Evolutionary conservation across 1,140 invertebrate species (phyloP).

Genomic region (Amphibalanus amphitrite): DNA sequence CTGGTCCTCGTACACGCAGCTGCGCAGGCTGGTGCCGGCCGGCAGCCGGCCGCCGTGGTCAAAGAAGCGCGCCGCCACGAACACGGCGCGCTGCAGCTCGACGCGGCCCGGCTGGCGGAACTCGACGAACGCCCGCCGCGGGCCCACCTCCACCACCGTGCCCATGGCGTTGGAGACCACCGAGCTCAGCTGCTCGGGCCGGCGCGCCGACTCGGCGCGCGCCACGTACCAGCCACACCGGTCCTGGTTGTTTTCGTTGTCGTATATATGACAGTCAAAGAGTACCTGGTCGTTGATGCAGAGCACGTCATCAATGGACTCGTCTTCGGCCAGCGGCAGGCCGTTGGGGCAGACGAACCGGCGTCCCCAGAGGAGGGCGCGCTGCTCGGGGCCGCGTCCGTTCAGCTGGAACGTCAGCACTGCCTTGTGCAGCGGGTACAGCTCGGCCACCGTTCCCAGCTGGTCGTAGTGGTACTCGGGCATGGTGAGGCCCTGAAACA

Average conservation of each 20-base stretch:
- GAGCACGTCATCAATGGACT: neutral
- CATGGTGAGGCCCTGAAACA: neutral
- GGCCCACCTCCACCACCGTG: neutral
- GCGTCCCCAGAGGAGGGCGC: neutral
- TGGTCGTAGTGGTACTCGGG: neutral
- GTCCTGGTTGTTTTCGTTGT: neutral
- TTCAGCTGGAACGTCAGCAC: neutral
- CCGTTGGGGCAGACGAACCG: neutral
- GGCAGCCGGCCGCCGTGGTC: neutral
- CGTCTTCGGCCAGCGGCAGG: neutral
- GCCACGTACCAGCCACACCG: neutral
- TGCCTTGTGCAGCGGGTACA: neutral
- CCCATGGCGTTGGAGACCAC: neutral
- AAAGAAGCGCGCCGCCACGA: neutral
- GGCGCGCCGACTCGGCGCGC: neutral
- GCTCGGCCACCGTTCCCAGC: neutral
- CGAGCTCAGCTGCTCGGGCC: neutral
- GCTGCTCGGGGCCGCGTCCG: neutral
- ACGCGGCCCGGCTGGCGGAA: neutral
- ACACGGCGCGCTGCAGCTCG: neutral
- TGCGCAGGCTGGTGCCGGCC: neutral
- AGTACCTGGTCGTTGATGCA: neutral
- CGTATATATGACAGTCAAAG: neutral
- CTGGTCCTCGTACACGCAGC: neutral
- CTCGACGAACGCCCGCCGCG: neutral